Evolutionary conservation across 2,888 invertebrate species (phyloP), one percentile per base, ranked within the genome.

Genomic region (Cacoxenus indagator): DNA sequence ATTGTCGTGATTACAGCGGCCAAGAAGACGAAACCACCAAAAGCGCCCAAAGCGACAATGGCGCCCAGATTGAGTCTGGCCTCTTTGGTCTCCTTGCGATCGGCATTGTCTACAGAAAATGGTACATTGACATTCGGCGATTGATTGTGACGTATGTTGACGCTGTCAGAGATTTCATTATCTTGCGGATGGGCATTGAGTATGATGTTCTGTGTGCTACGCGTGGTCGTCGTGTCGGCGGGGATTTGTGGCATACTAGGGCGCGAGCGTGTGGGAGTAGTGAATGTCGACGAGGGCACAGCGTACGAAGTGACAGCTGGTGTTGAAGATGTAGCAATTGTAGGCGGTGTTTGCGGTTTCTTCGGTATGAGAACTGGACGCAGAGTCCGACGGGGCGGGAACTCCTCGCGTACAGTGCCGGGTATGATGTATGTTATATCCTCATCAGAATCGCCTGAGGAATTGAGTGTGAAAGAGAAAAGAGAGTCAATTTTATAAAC

Each of bases 1-100:
- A 96, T 93, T 4, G 96, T 95, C 1, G 96, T 96, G 76, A 96
- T 93, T 73, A 96, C 93, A 27, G 96, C 96, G 9, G 96, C 94
- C 62, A 97, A 90, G 86, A 97, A 95, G 6, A 96, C 95, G 78
- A 97, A 93, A 8, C 94, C 95, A n/a, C 96, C 96, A 85, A 96
- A 96, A 8, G 95, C 95, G 1, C 95, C 96, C 17, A 97, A 89
- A 0, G 96, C 96, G 69, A 96, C 95, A 75, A 96, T 94, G 5
- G 96, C 95, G 66, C 95, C 95, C 68, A 95, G 89, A 87, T 95
- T 96, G 24, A 96, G 89, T 73, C 93, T 92, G 1, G 95, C 94
- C 26, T 87, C 86, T 68, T 86, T 87, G 64, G 86, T 84, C 70
- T 87, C 92, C 91, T 74, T 91, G 87, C 22, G 91, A 85, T 81